These are phyloP conservation scores for Atrina japonica DNA, from an alignment of 2,888 invertebrate species.

Conservation along the genomic window DNA sequence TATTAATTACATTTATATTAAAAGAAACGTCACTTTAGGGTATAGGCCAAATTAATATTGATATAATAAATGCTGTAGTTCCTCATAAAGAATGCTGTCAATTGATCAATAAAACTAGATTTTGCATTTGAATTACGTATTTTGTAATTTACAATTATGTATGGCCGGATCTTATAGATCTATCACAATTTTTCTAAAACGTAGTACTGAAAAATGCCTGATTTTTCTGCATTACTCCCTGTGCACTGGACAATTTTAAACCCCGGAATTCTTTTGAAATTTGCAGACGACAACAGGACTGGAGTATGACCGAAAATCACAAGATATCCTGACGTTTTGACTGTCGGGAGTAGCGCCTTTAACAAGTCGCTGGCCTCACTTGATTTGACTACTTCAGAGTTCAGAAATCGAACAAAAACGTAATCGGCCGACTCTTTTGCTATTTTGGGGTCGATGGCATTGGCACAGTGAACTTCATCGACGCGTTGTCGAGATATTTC, in stretches of 20 bases:
- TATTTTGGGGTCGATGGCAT: constrained; percentile 58
- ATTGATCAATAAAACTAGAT: no score
- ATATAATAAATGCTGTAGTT: no score
- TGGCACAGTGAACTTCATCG: constrained; percentile 63
- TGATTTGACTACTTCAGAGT: constrained; percentile 61
- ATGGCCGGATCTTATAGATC: no score
- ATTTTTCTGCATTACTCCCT: constrained; percentile 49
- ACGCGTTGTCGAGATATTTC: constrained; percentile 56
- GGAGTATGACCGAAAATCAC: constrained; percentile 67
- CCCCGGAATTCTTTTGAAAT: constrained; percentile 45
- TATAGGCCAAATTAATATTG: no score
- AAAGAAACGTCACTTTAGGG: no score
- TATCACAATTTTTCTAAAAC: constrained; percentile 44
- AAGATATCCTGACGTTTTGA: constrained; percentile 52
- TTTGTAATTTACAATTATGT: no score
- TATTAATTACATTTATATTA: no score
- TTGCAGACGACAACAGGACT: constrained; percentile 59
- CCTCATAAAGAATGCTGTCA: no score
- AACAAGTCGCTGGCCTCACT: constrained; percentile 56
- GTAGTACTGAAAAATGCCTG: constrained; percentile 64
- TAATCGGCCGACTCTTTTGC: constrained; percentile 56
- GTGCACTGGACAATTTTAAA: constrained; percentile 51
- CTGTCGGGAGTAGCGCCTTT: constrained; percentile 53
- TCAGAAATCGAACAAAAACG: constrained; percentile 59
- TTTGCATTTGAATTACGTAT: no score